phyloP scores from a whole-genome alignment of 92 coral and sea anemone genomes.

The Heteractis magnifica region DNA sequence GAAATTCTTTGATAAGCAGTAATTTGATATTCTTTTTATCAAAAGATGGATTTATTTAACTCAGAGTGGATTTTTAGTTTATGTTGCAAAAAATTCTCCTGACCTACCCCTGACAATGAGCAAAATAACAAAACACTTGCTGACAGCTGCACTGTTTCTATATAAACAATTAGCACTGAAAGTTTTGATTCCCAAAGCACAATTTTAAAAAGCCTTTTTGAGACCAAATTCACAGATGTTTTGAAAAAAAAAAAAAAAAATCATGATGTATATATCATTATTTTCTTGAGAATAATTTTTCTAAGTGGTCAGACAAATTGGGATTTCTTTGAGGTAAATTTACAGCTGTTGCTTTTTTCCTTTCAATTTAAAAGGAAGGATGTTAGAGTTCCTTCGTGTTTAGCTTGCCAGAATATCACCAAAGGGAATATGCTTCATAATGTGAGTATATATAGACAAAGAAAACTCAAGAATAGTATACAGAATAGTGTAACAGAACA shows the following conservation, averaged over 20 bases:
- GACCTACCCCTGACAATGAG: background rate
- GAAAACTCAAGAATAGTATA: too few relatives aligned
- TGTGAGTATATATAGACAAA: constrained; percentile 42
- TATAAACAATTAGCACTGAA: too few relatives aligned
- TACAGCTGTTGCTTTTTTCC: background rate
- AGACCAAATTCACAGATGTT: too few relatives aligned
- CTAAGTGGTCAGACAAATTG: background rate
- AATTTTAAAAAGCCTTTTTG: too few relatives aligned
- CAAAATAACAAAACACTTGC: background rate
- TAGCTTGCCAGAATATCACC: constrained; percentile 69
- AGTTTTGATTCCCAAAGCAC: too few relatives aligned
- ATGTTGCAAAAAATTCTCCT: background rate
- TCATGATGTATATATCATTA: background rate
- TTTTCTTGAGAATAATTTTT: background rate
- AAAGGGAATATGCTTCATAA: constrained; percentile 59
- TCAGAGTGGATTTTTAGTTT: background rate
- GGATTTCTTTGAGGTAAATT: background rate
- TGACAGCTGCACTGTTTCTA: too few relatives aligned
- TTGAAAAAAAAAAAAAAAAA: too few relatives aligned
- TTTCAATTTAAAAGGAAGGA: constrained; percentile 55
- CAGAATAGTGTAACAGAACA: background rate
- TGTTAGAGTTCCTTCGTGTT: constrained; percentile 64
- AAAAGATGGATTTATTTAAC: background rate
- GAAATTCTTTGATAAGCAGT: background rate
- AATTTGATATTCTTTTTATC: background rate